Conservation (phyloP, 2,888 invertebrate genomes). For the Penaeus monodon region DNA sequence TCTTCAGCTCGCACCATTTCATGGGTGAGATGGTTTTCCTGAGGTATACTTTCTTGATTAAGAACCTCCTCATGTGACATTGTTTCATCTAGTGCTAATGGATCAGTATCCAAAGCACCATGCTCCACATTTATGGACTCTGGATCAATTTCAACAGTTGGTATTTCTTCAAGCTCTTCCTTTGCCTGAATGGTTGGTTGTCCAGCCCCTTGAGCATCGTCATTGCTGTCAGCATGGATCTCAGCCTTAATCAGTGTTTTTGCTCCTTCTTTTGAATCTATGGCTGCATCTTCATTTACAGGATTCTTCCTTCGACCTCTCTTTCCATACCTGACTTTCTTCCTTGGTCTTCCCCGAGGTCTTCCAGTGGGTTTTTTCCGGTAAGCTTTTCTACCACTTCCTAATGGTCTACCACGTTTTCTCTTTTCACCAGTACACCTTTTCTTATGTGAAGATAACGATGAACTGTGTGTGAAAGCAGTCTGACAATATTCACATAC, state of each 20-base stretch:
- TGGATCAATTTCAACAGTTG: too few species aligned
- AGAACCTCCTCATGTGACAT: slow-evolving; percentile 13
- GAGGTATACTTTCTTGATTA: not conserved
- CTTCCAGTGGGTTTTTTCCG: slow-evolving; percentile 58
- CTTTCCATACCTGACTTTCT: slow-evolving; percentile 48
- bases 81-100: slow-evolving; percentile 1
- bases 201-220: slow-evolving; percentile 10
- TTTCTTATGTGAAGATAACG: slow-evolving; percentile 65
- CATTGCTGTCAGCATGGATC: slow-evolving; percentile 25
- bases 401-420: slow-evolving; percentile 62
- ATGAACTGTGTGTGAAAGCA: slow-evolving; percentile 64
- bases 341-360: slow-evolving; percentile 62
- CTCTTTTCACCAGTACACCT: slow-evolving; percentile 63
- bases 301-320: slow-evolving; percentile 44
- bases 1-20: slow-evolving; percentile 43
- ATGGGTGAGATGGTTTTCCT: slow-evolving; percentile 31
- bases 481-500: slow-evolving; percentile 61
- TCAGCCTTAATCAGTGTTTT: slow-evolving; percentile 34
- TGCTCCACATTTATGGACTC: not conserved
- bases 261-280: slow-evolving; percentile 34
- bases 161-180: too few species aligned
- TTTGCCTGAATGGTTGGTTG: not conserved
- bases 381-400: slow-evolving; percentile 53
- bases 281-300: slow-evolving; percentile 10
- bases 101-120: not conserved